These are phyloP conservation scores for Stegastes partitus DNA, from an alignment of 2,113 vertebrate genomes.

Conservation along the genomic window DNA sequence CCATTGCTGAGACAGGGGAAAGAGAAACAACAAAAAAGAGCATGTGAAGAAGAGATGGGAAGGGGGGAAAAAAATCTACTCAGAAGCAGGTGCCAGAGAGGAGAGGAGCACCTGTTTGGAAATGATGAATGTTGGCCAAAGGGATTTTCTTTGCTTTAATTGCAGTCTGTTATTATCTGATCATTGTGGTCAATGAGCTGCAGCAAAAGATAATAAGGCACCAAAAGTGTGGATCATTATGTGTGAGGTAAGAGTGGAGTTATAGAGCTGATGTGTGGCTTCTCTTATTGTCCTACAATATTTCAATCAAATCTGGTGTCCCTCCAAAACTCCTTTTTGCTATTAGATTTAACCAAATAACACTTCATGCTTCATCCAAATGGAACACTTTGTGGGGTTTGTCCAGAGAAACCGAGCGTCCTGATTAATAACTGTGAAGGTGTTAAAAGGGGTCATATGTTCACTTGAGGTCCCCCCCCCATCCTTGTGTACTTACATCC, in stretches of 20 bases:
- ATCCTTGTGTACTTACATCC: conserved; percentile 84
- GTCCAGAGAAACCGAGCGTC: not conserved
- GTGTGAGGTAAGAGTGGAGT: not conserved
- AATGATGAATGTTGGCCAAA: conserved; percentile 27
- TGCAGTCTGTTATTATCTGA: conserved; percentile 49
- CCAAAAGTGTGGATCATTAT: conserved; percentile 44
- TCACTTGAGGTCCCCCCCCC: not conserved
- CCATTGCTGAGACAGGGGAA: conserved; percentile 87
- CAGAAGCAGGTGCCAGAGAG: conserved; percentile 31
- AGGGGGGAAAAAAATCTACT: conserved; percentile 1
- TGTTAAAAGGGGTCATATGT: not conserved
- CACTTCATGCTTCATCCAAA: too few species aligned
- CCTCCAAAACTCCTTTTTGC: not conserved
- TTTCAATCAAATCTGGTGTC: not conserved
- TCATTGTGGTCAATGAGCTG: conserved; percentile 51
- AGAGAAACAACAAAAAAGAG: conserved; percentile 48
- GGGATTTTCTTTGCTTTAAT: conserved; percentile 31
- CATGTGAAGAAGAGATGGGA: conserved; percentile 32
- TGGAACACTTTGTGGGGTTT: not conserved
- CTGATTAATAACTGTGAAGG: not conserved
- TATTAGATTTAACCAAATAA: not conserved
- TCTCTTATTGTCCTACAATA: not conserved
- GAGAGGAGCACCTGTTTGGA: conserved; percentile 56
- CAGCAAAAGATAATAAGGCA: conserved; percentile 51
- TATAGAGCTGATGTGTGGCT: not conserved